A percentile compares a stretch with the other conserved stretches of the same genome.
Conservation (phyloP, 2,113 vertebrate species). For the Mola mola region DNA sequence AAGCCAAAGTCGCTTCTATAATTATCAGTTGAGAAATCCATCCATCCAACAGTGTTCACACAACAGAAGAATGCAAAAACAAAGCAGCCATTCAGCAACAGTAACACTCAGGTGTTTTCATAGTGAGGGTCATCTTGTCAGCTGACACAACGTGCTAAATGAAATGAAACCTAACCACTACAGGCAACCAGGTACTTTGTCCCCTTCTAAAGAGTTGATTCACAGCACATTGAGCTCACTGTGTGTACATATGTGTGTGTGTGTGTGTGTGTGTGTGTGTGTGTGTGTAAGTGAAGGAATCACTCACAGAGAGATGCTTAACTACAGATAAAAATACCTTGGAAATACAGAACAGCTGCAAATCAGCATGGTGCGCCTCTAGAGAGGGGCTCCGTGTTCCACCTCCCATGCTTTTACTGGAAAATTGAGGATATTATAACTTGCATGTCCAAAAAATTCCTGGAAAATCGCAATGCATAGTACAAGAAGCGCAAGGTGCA, state of each 20-base stretch:
- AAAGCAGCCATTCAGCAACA: constrained; percentile 76
- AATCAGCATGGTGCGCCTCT: too few species aligned
- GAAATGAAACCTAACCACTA: constrained; percentile 75
- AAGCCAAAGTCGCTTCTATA: constrained; percentile 60
- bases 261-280: neutral
- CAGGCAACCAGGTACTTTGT: constrained; percentile 75
- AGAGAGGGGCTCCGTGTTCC: too few species aligned
- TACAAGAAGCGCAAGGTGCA: too few species aligned
- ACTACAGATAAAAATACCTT: too few species aligned
- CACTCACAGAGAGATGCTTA: too few species aligned
- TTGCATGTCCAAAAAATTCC: too few species aligned
- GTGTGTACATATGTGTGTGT: neutral
- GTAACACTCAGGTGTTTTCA: constrained; percentile 75
- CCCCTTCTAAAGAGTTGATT: constrained; percentile 42
- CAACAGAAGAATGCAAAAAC: constrained; percentile 78
- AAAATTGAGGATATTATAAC: too few species aligned
- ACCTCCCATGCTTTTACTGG: too few species aligned
- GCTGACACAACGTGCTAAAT: constrained; percentile 65
- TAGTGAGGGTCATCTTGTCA: constrained; percentile 71
- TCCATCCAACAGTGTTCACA: constrained; percentile 67
- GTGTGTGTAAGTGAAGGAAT: too few species aligned
- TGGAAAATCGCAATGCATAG: too few species aligned
- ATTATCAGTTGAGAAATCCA: constrained; percentile 78
- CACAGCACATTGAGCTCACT: constrained; percentile 8
- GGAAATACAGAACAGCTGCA: too few species aligned